Base-by-base conservation (phyloP, 2,797 vertebrate species). In the Meriones psammophilus region DNA sequence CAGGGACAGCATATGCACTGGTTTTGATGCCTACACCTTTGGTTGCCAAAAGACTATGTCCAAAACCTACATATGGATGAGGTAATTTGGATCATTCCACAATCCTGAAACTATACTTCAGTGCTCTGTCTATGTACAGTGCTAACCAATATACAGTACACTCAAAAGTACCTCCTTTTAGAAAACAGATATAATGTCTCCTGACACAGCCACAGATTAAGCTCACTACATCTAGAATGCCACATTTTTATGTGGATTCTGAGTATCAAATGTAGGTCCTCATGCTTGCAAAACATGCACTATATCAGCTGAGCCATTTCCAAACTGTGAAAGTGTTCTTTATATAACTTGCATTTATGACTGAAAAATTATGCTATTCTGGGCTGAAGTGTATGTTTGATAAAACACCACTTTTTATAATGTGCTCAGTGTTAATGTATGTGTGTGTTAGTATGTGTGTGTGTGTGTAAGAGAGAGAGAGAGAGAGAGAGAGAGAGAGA, bases 341-440 rank as follows among this genome's bases (percentile, higher is more conserved):
- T 68, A 81, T 88, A 97, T 98, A 96, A 98, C 95, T 97, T 98
- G 97, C 97, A 97, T 98, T 97, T 98, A 96, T 98, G 98, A 99
- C 99, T 99, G 97, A 99, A 98, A 99, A 99, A 99, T 99, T 99
- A 98, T 99, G 99, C 99, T 99, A 99, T 99, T 99, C 99, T 99
- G 99, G 99, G 99, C 99, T 99, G 99, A 99, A 99, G 99, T 99
- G 99, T 42, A 42, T 99, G 99, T 99, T 99, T 99, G 98, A 98
- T 99, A 99, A 99, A 99, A 99, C 99, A 99, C 99, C 98, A 98
- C 98, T 98, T 99, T 98, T 99, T 99, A 99, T 50, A 50, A 50
- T 50, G 50, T 50, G 50, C 98, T 98, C 98, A 98, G 98, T 98
- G 98, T 50, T 50, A 50, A 50, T 50, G 50, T 97, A 95, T 98